Evolutionary conservation across 30 jellyfish, hydroid and myxozoan species (phyloP), one percentile per base, ranked within the genome.

Genomic region (Sanderia malayensis): DNA sequence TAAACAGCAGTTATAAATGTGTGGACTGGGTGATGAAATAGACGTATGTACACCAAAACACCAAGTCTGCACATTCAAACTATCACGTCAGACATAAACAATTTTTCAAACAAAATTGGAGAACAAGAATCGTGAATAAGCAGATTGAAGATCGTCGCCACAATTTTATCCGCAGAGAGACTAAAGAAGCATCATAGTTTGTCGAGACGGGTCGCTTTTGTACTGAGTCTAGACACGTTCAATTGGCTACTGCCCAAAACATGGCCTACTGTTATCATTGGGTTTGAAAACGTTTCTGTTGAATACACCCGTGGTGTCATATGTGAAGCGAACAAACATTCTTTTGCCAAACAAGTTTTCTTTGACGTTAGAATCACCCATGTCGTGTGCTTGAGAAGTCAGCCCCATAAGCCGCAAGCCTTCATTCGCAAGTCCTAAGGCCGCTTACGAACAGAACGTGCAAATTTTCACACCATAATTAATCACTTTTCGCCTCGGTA

Each of bases 191-290:
- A 49, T 2, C 64, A 19, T 19, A 49, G 52, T 19, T 4, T n/a
- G 64, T 2, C 64, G 64, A 49, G 64, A 49, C 64, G 18, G 64
- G 8, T 49, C 7, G 27, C 64, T 19, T 49, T 49, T 49, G 64
- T 49, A 4, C 18, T 49, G 23, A 41, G 64, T 49, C 64, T 49
- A 49, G 64, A 49, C 64, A 19, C 64, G 6, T 4, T 19, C 25
- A 15, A 15, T 49, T 49, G 27, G 55, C 8, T 8, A 49, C 27
- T 49, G 64, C 64, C 64, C 13, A 37, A 37, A 49, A 18, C 55
- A 4, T 49, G 64, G 64, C 64, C 64, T 49, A 49, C 64, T 9
- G 64, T 4, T 3, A 3, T 49, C 18, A 2, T n/a, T n/a, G n/a
- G n/a, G n/a, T 11, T 49, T 49, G 64, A 49, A 49, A 49, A 49